Evolutionary conservation across 2,113 vertebrate genomes (phyloP).

Genomic region (Rhodinocichla rosea): DNA sequence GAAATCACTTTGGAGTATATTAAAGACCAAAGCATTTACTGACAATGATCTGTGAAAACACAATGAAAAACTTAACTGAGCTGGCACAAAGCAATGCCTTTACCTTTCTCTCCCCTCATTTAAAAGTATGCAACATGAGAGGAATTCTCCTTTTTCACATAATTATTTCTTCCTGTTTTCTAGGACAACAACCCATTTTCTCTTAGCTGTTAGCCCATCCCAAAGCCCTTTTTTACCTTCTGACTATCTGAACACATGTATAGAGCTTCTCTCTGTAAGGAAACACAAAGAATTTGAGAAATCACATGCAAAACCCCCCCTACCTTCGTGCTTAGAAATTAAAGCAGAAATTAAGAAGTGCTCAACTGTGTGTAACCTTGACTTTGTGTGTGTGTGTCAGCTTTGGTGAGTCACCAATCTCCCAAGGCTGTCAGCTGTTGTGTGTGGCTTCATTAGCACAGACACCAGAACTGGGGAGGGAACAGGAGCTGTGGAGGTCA

Average conservation of each 20-base stretch:
- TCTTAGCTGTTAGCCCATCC: not conserved
- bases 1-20: not conserved
- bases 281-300: not conserved
- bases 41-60: not conserved
- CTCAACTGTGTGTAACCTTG: not conserved
- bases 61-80: not conserved
- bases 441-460: not conserved
- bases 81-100: not conserved
- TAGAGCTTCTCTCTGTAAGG: not conserved
- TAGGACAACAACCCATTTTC: not conserved
- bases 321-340: not conserved
- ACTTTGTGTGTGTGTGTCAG: not conserved
- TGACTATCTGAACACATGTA: not conserved
- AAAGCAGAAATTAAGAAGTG: not conserved
- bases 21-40: not conserved
- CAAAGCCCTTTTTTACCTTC: not conserved
- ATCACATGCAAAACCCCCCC: not conserved
- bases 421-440: not conserved
- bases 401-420: not conserved
- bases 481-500: too few relatives aligned
- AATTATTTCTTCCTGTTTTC: not conserved
- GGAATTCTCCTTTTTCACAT: not conserved
- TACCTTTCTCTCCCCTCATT: not conserved
- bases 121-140: not conserved
- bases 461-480: not conserved